Conservation (phyloP, 1,140 invertebrate species). For the Melitaea cinxia region DNA sequence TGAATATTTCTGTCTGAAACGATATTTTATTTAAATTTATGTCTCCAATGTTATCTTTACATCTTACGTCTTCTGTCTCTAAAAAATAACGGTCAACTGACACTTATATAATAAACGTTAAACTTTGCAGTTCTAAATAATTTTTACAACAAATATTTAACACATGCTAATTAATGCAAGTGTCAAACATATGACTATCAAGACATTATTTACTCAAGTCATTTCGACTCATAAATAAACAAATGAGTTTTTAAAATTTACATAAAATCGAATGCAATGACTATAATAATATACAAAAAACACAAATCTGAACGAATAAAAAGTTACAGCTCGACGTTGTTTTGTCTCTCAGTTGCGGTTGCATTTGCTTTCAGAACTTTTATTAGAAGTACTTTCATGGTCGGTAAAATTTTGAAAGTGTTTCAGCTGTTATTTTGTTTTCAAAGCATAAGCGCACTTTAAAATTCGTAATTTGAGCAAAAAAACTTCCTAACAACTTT, state of each 20-base stretch:
- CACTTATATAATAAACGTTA: too few relatives aligned
- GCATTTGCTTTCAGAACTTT: slow-evolving; percentile 36
- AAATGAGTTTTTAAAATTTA: too few relatives aligned
- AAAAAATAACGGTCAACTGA: too few relatives aligned
- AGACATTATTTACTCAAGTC: too few relatives aligned
- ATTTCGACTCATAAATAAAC: too few relatives aligned
- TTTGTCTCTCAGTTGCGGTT: slow-evolving; percentile 28
- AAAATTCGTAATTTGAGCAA: slow-evolving; percentile 26
- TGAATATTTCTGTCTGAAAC: background rate
- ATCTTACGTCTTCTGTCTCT: too few relatives aligned
- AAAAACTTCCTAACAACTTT: background rate
- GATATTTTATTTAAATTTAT: slow-evolving; percentile 2
- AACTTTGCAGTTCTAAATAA: too few relatives aligned
- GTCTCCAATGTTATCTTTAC: background rate
- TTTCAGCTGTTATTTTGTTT: slow-evolving; percentile 31
- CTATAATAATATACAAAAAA: background rate
- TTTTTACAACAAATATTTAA: too few relatives aligned
- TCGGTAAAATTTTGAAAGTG: slow-evolving; percentile 36
- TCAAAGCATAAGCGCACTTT: slow-evolving; percentile 27
- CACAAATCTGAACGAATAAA: slow-evolving; percentile 26
- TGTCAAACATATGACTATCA: too few relatives aligned
- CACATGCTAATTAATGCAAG: too few relatives aligned
- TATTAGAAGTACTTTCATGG: slow-evolving; percentile 37
- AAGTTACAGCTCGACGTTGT: slow-evolving; percentile 23
- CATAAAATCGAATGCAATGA: too few relatives aligned